Percentiles rank a stretch among this genome's conserved stretches.
These are phyloP conservation scores for Alviniconcha marisindica DNA, from an alignment of 1,140 invertebrate species.

Conservation along the genomic window DNA sequence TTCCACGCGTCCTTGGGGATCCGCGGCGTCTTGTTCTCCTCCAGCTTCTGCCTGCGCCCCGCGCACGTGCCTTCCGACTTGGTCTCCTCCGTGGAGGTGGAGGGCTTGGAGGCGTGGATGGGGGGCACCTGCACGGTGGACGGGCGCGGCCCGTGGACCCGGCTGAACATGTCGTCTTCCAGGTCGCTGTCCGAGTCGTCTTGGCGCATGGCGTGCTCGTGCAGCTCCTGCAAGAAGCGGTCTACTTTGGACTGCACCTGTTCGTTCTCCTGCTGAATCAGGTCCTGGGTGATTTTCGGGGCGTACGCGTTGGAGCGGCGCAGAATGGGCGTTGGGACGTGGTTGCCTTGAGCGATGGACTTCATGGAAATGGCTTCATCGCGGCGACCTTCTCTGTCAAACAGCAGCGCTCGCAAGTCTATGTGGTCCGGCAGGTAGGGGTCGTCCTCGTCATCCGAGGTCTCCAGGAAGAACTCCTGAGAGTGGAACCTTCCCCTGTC, in stretches of 20 bases:
- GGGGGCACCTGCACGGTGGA: neutral
- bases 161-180: neutral
- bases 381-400: constrained; percentile 48
- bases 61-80: constrained; percentile 34
- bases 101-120: neutral
- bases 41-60: neutral
- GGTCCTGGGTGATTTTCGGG: constrained; percentile 56
- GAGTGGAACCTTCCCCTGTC: constrained; percentile 6
- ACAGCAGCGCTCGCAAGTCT: constrained; percentile 61
- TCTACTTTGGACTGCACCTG: constrained; percentile 58
- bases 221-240: constrained; percentile 52
- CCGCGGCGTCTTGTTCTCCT: constrained; percentile 21
- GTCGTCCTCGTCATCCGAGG: constrained; percentile 54
- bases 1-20: constrained; percentile 50
- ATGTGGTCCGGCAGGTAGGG: constrained; percentile 54
- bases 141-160: no score
- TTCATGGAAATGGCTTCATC: constrained; percentile 54
- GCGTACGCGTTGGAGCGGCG: constrained; percentile 29
- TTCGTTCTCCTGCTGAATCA: constrained; percentile 54
- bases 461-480: neutral
- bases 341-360: constrained; percentile 46
- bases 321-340: constrained; percentile 37
- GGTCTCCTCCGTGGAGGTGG: neutral
- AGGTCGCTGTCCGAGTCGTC: constrained; percentile 37
- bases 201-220: constrained; percentile 23